Base-by-base conservation (phyloP, 2,797 vertebrate genomes). In the Lagocephalus sceleratus region DNA sequence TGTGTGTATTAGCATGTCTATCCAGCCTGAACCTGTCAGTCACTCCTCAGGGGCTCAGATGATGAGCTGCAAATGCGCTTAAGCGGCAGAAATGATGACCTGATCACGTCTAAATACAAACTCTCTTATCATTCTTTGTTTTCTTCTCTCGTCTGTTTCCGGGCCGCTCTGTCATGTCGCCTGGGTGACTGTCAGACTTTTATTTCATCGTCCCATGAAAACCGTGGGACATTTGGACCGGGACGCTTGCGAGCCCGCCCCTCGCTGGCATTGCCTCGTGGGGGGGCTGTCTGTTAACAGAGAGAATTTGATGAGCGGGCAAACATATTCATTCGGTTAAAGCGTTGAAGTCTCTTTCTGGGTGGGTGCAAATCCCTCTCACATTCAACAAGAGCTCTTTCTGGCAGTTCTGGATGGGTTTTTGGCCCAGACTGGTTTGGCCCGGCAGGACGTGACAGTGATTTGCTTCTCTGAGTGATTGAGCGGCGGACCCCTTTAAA, bases 221-320 rank as follows among this genome's bases (percentile, higher is more conserved):
- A 22, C 61, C 57, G 60, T 71, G 57, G 65, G 63, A 62, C 56
- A 44, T 48, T 54, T 59, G 32, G 51, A 56, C 60, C 39, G 49
- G 65, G 22, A 46, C 56, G 38, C 41, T 45, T 41, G 49, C 51
- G 1, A 56, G 59, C 71, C 78, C 21, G 39, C 63, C 26, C 1
- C 61, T 29, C 66, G 52, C 68, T 39, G 40, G 54, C 47, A 60
- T 35, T 65, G 63, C 67, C 51, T 51, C 71, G 58, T 66, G 67
- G 69, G 40, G 57, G 44, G 46, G 22, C n/a, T 15, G 56, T 45
- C 21, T 58, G 61, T 56, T 64, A 59, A 65, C 72, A 54, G 49
- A 57, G 60, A 83, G 81, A 88, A 87, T 86, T 68, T 84, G 84
- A 87, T 87, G 86, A 89, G 73, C 66, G 67, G 57, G 79, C 82